These are phyloP conservation scores for Panthera uncia DNA, from an alignment of 2,113 vertebrate species.

Conservation along the genomic window DNA sequence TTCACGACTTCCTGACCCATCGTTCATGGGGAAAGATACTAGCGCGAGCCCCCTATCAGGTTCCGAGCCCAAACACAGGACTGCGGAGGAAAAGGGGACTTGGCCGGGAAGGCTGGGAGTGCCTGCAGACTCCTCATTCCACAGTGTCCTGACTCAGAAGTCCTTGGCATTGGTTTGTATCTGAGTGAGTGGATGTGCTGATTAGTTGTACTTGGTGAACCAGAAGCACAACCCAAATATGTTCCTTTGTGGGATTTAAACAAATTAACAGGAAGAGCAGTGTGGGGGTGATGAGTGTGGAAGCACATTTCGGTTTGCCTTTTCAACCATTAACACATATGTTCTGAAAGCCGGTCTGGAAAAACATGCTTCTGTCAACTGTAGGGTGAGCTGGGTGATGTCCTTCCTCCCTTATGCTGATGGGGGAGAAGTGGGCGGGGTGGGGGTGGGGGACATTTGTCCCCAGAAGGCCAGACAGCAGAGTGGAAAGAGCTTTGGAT, in stretches of 20 bases:
- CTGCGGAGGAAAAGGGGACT: not conserved
- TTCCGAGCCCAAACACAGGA: conserved; percentile 19
- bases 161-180: not conserved
- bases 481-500: not conserved
- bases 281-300: conserved; percentile 40
- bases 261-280: conserved; percentile 28
- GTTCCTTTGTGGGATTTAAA: conserved; percentile 35
- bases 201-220: conserved; percentile 30
- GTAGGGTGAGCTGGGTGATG: not conserved
- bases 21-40: not conserved
- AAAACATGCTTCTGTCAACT: not conserved
- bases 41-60: not conserved
- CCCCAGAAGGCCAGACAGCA: too few species aligned
- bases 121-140: not conserved
- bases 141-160: not conserved
- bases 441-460: not conserved
- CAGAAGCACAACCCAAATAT: conserved; percentile 30
- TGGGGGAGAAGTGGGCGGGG: not conserved
- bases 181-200: not conserved
- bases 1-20: not conserved
- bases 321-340: conserved; percentile 6
- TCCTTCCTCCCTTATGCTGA: not conserved
- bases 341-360: not conserved
- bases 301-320: conserved; percentile 2
- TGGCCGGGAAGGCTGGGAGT: not conserved